Evolutionary conservation across 2,113 vertebrate species (phyloP).

Genomic region (Corynorhinus townsendii): DNA sequence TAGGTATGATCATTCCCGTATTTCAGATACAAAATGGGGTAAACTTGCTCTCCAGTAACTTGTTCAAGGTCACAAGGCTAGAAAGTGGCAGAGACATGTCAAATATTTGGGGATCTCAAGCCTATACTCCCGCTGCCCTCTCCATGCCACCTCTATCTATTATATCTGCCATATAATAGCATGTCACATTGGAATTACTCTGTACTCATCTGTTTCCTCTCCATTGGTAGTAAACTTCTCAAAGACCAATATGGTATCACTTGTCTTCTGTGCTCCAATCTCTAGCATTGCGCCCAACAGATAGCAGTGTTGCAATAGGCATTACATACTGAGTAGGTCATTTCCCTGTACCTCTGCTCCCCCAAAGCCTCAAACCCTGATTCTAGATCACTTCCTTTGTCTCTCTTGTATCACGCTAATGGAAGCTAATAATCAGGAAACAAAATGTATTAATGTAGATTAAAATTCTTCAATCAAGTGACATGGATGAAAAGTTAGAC

Average conservation of each 20-base stretch:
- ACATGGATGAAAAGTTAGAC: neutral
- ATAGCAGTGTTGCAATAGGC: neutral
- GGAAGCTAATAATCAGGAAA: neutral
- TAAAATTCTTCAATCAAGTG: neutral
- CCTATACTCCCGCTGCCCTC: neutral
- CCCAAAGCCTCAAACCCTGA: neutral
- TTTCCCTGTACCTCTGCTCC: neutral
- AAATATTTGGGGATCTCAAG: neutral
- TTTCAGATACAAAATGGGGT: neutral
- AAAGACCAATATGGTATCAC: neutral
- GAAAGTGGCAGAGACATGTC: neutral
- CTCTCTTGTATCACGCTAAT: neutral
- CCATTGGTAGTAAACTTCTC: neutral
- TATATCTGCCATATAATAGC: no score
- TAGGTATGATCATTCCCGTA: neutral
- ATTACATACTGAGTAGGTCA: neutral
- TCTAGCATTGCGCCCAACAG: neutral
- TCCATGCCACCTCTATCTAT: neutral
- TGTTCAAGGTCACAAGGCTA: neutral
- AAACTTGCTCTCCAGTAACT: neutral
- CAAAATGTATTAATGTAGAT: neutral
- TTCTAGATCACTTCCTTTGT: neutral
- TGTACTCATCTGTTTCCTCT: neutral
- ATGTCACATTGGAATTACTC: neutral
- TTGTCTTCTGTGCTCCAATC: neutral